Evolutionary conservation across 2,888 invertebrate genomes (phyloP).

Genomic region (Heliconius erato): DNA sequence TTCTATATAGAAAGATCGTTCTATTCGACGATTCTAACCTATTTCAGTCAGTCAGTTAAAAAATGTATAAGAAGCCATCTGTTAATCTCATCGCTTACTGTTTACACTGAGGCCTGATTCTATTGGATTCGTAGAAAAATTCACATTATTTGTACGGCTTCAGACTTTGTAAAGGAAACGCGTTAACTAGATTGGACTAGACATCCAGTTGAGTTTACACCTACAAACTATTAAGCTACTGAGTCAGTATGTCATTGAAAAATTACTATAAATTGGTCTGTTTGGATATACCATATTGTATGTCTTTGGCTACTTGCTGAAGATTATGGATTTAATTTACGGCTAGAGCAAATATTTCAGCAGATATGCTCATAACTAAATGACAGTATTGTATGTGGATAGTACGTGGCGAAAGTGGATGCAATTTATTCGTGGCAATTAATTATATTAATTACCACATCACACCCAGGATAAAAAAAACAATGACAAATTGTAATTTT

Average conservation of each 20-base stretch:
- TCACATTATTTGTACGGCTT: slow-evolving; percentile 39
- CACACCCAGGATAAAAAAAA: too few species aligned
- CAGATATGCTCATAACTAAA: not conserved
- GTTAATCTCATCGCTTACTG: slow-evolving; percentile 22
- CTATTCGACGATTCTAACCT: not conserved
- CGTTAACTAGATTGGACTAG: slow-evolving; percentile 38
- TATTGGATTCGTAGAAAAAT: slow-evolving; percentile 26
- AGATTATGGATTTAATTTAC: not conserved
- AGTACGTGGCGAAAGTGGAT: too few species aligned
- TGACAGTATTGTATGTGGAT: not conserved
- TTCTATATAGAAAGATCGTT: not conserved
- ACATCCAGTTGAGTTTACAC: slow-evolving; percentile 12
- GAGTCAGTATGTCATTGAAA: slow-evolving; percentile 18
- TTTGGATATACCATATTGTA: not conserved
- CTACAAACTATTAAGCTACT: slow-evolving; percentile 24
- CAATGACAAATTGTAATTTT: too few species aligned
- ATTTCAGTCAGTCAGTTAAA: not conserved
- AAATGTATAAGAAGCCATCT: slow-evolving; percentile 9
- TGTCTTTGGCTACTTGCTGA: not conserved
- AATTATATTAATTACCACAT: too few species aligned
- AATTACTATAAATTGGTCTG: slow-evolving; percentile 15
- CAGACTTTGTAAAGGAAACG: slow-evolving; percentile 34
- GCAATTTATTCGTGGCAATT: too few species aligned
- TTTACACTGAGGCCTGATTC: slow-evolving; percentile 39
- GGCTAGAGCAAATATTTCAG: not conserved